Base-by-base conservation (phyloP, 2,888 invertebrate genomes). In the Hirtodrosophila cameraria region DNA sequence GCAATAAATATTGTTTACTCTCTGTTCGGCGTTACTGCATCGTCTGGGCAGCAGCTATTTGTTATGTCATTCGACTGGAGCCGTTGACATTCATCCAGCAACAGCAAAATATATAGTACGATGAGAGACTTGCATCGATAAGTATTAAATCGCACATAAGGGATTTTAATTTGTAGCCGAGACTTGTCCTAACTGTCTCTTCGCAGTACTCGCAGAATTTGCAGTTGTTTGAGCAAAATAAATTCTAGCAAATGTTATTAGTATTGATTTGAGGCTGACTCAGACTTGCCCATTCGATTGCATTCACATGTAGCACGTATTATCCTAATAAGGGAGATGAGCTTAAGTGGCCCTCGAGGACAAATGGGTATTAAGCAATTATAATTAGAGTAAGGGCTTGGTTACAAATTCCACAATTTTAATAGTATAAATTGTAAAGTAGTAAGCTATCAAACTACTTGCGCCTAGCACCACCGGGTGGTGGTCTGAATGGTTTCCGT, bases 401-500 rank as follows among this genome's bases (percentile, higher is more conserved):
- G 1, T 18, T 18, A 1, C 5, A 1, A 3, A 18, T 18, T 18
- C 5, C 18, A 18, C 4, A 1, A 3, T 4, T 4, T 18, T 18
- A 18, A 2, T 1, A 18, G 18, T 18, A 46, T 41, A 1, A 9
- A 33, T 33, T 12, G 16, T 25, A 13, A 11, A 5, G 27, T 1
- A 4, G 23, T 8, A 4, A 5, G 5, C 23, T 13, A 11, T 18
- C 1, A 16, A 33, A 35, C 60, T 87, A 84, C 39, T 84, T 84
- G 25, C 84, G 72, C 6, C 84, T 72, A 39, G 42, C 86, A 13
- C 77, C 86, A 13, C 77, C 86, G 20, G 89, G 88, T 23, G 87
- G 66, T 8, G 92, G 88, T 50, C 94, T 90, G 79, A 94, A 94
- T 4, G 94, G 94, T 89, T 96, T 96, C 42, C 96, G 92, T 27